Conservation (phyloP, 1,140 invertebrate genomes). For the Drosophila chauvacae region DNA sequence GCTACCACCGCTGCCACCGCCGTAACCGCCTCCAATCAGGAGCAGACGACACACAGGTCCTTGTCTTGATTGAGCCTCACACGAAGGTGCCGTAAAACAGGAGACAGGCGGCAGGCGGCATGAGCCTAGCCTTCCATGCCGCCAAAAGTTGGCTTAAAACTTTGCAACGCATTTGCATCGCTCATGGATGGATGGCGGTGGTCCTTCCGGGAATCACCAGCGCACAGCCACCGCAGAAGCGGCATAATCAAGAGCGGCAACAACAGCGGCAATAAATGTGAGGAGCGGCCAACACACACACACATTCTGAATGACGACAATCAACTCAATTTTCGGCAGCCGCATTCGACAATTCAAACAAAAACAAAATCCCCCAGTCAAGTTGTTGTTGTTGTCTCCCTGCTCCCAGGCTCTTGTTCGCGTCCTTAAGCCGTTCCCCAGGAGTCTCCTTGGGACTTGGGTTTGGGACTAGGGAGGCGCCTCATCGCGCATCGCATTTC, state of each 20-base stretch:
- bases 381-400: neutral
- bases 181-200: neutral
- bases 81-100: constrained; percentile 37
- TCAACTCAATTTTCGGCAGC: constrained; percentile 70
- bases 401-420: no score
- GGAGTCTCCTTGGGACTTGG: neutral
- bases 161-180: constrained; percentile 19
- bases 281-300: constrained; percentile 36
- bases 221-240: constrained; percentile 27
- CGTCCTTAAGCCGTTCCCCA: constrained; percentile 22
- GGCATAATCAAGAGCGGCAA: constrained; percentile 28
- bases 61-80: constrained; percentile 45
- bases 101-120: neutral
- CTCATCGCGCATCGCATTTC: constrained; percentile 44
- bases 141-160: constrained; percentile 25
- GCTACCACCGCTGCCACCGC: neutral
- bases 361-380: constrained; percentile 26
- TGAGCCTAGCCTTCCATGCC: neutral
- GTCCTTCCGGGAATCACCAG: constrained; percentile 44
- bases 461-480: neutral
- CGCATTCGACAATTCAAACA: constrained; percentile 51
- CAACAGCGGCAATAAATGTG: constrained; percentile 43
- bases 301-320: constrained; percentile 69
- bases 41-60: constrained; percentile 26
- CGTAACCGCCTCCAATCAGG: constrained; percentile 26